Evolutionary conservation across 2,888 invertebrate genomes (phyloP), one percentile per base, ranked within the genome.

Genomic region (Eupeodes latifasciatus): DNA sequence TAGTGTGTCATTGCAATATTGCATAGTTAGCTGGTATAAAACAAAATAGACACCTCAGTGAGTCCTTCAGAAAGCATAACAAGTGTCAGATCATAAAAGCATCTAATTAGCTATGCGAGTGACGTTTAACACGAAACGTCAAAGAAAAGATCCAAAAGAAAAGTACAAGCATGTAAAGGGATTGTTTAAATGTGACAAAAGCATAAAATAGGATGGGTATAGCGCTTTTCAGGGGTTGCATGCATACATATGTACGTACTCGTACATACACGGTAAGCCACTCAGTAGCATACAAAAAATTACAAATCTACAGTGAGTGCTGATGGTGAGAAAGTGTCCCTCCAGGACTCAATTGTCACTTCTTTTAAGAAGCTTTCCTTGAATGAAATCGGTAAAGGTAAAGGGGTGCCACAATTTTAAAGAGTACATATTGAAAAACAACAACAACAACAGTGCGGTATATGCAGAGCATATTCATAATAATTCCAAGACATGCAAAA

Each of bases 281-380:
- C 84, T 88, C 64, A 84, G 77, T 69, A 74, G 75, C 79, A 53
- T 57, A 62, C 40, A 77, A 55, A 9, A 72, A 81, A 77, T 59
- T 71, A n/a, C 36, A 74, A 44, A 75, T 53, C 74, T 74, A 57
- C 72, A 74, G 36, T 14, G 74, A 67, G 36, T 51, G 49, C 51
- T 14, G 61, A 59, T 49, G 51, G 51, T 55, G 53, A 67, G 53
- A 53, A 53, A 67, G 74, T 75, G 66, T 85, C 74, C 81, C 77
- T 81, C 77, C 40, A 78, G 78, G 72, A 81, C 57, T 85, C 75
- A 85, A 88, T 88, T 85, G 85, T 88, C 88, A 85, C 85, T 81
- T 81, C 84, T 84, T 81, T 81, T 27, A 85, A 88, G 88, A 88
- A 80, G 88, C 84, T 81, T 88, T 88, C 78, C 77, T 85, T 88